Conservation (phyloP, 2,888 invertebrate genomes). For the Dicyrtoma fusca region DNA sequence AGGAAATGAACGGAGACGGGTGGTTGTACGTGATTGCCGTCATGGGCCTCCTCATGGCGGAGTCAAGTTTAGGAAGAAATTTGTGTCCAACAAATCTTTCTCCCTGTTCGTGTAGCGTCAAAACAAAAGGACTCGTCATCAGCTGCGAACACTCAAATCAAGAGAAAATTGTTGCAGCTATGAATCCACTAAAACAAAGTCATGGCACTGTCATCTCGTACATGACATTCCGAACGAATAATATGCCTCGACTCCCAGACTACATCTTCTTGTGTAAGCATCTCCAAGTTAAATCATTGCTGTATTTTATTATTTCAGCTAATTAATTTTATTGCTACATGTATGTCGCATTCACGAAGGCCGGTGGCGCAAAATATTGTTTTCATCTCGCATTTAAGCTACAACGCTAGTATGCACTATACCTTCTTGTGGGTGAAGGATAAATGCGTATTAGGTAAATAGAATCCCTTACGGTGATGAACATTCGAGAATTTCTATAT, state of each 20-base stretch:
- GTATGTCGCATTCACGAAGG: too few relatives aligned
- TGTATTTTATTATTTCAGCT: too few relatives aligned
- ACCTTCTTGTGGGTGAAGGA: too few relatives aligned
- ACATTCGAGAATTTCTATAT: too few relatives aligned
- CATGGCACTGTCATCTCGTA: slow-evolving; percentile 79
- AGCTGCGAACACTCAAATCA: slow-evolving; percentile 85
- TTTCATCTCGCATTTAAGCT: too few relatives aligned
- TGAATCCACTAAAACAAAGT: slow-evolving; percentile 72
- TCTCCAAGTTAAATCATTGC: background rate
- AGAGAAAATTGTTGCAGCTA: slow-evolving; percentile 75
- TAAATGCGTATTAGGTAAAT: too few relatives aligned
- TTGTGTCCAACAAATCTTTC: slow-evolving; percentile 64
- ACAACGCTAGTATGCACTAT: too few relatives aligned
- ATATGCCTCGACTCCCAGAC: slow-evolving; percentile 77
- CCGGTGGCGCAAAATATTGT: too few relatives aligned
- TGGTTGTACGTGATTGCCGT: slow-evolving; percentile 41
- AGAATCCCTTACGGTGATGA: too few relatives aligned
- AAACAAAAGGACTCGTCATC: slow-evolving; percentile 85
- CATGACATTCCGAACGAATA: slow-evolving; percentile 83
- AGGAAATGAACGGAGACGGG: slow-evolving; percentile 40
- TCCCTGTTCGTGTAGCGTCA: slow-evolving; percentile 81
- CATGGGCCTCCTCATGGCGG: slow-evolving; percentile 57
- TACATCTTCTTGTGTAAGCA: slow-evolving; percentile 70
- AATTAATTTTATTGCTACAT: too few relatives aligned
- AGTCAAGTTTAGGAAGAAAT: slow-evolving; percentile 60